Percentiles rank a stretch among this genome's conserved stretches.
Conservation (phyloP, 2,888 invertebrate genomes). For the Drosophila peninsularis region DNA sequence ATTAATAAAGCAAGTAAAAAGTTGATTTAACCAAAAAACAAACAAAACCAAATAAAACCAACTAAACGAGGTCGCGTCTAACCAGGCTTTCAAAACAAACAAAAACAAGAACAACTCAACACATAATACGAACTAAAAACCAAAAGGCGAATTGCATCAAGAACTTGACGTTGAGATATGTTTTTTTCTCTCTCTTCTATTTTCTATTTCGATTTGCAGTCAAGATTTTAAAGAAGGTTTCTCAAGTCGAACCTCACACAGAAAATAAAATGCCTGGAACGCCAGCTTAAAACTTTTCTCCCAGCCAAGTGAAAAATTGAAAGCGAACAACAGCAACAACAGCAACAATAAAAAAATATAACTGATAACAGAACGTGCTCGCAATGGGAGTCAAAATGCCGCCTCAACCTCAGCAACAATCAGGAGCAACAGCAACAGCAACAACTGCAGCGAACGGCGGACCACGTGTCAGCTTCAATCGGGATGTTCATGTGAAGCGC, state of each 20-base stretch:
- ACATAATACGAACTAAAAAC: conserved; percentile 31
- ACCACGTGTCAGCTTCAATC: conserved; percentile 93
- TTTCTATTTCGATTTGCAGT: conserved; percentile 48
- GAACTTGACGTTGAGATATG: conserved; percentile 48
- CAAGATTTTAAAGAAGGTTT: conserved; percentile 37
- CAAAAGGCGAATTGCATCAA: conserved; percentile 28
- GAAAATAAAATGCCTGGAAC: conserved; percentile 42
- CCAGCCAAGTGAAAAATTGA: conserved; percentile 37
- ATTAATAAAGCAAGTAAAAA: conserved; percentile 49
- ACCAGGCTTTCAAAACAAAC: conserved; percentile 40
- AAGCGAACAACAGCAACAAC: conserved; percentile 9
- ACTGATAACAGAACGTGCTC: conserved; percentile 2
- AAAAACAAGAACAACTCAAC: conserved; percentile 30
- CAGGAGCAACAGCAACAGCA: conserved; percentile 36
- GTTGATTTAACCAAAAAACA: conserved; percentile 37
- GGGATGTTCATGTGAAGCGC: conserved; percentile 95
- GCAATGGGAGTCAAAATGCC: conserved; percentile 46
- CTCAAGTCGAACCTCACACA: conserved; percentile 2
- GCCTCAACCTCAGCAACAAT: conserved; percentile 40
- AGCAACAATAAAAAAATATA: background rate
- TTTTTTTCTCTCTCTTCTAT: conserved; percentile 17
- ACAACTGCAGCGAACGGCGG: conserved; percentile 85
- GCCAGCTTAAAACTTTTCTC: conserved; percentile 49
- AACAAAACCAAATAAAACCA: conserved; percentile 24
- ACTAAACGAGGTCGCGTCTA: conserved; percentile 47